Evolutionary conservation across 2,888 invertebrate species (phyloP).

Genomic region (Tetragonula carbonaria): DNA sequence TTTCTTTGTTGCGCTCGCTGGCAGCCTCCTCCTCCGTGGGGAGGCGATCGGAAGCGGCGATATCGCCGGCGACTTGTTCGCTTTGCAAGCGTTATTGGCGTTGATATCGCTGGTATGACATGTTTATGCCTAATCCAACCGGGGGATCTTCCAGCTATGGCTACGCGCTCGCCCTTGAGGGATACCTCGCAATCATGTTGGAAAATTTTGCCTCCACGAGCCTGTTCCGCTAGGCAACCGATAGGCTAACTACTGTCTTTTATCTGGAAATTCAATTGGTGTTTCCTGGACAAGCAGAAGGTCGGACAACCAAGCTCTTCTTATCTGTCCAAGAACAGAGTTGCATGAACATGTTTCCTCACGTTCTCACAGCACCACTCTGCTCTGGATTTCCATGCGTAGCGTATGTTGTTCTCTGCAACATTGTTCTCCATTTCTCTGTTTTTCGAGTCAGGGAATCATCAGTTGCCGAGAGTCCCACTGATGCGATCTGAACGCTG

Average conservation of each 20-base stretch:
- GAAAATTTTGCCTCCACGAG: neutral
- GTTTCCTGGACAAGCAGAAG: neutral
- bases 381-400: conserved; percentile 14
- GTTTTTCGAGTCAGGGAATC: neutral
- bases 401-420: neutral
- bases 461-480: neutral
- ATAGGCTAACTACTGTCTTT: neutral
- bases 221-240: neutral
- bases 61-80: conserved; percentile 27
- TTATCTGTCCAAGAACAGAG: neutral
- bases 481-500: neutral
- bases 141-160: conserved; percentile 3
- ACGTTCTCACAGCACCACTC: neutral
- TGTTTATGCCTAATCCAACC: conserved; percentile 24
- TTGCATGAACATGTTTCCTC: neutral
- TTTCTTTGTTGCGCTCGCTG: conserved; percentile 27
- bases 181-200: neutral
- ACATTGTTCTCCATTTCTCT: neutral
- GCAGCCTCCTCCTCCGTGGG: neutral
- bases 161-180: conserved; percentile 1
- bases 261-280: neutral
- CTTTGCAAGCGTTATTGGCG: conserved; percentile 26
- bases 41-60: conserved; percentile 27
- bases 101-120: conserved; percentile 38
- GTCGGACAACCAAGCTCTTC: neutral